Evolutionary conservation across 2,113 vertebrate species (phyloP), one percentile per base, ranked within the genome.

Genomic region (Pseudolaguvia tuberculata): DNA sequence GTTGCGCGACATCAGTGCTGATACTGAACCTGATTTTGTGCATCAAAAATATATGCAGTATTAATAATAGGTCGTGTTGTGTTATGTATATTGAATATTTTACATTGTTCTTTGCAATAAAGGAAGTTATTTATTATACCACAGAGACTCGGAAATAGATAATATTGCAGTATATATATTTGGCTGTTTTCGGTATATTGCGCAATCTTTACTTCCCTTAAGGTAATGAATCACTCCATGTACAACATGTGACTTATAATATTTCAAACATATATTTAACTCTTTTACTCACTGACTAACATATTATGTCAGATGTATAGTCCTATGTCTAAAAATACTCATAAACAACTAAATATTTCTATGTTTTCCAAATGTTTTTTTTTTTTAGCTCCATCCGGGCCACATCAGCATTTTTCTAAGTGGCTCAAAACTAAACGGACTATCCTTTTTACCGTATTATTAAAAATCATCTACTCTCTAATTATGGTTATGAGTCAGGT

Each of bases 381-480:
- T n/a, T n/a, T 53, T n/a, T 53, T n/a, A 21, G 10, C 23, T 31
- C 8, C 27, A 14, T 11, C 63, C 25, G 15, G 21, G 45, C 63
- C 63, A 50, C 47, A 5, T 67, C 45, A 67, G 47, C 45, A 50
- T 20, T 29, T 66, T 55, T 27, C 29, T 15, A 9, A 67, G 63
- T 50, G 23, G 4, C 15, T 9, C 50, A 25, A 67, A 67, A 27
- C 45, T 18, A 50, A 50, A 45, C 17, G 3, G 23, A 29, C 15
- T 50, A 50, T 27, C 45, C 50, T 48, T 67, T 66, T 29, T 27
- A 67, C 27, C 45, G 27, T 67, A 50, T 67, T 67, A 67, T 67
- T 67, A 67, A 25, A 50, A 10, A 2, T 4, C 18, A 67, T 29
- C 23, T 67, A 29, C 63, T 67, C 23, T 67, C 9, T 67, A 48